Evolutionary conservation across 2,888 invertebrate genomes (phyloP).

Genomic region (Scelioninae gen. 1): DNA sequence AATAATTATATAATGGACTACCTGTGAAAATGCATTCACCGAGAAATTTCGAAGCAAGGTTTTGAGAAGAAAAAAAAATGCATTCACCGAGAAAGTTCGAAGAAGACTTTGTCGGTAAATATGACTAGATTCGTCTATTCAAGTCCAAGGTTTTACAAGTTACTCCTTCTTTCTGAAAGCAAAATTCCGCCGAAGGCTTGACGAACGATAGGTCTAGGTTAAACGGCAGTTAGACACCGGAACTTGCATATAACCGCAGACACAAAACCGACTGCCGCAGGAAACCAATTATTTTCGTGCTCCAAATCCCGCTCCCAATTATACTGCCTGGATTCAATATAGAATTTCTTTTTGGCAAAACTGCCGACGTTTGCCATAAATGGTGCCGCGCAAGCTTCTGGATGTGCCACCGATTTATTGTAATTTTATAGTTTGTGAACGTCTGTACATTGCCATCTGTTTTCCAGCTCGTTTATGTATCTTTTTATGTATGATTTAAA

Average conservation of each 20-base stretch:
- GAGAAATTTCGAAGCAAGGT: neutral
- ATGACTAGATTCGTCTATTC: conserved; percentile 27
- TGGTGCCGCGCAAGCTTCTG: conserved; percentile 42
- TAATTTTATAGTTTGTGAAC: conserved; percentile 48
- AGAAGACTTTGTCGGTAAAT: conserved; percentile 7
- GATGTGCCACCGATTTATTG: conserved; percentile 43
- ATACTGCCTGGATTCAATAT: conserved; percentile 70
- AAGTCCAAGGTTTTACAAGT: conserved; percentile 58
- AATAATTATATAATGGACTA: neutral
- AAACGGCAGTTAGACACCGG: conserved; percentile 74
- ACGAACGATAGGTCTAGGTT: conserved; percentile 76
- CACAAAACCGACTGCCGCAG: conserved; percentile 70
- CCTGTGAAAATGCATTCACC: conserved; percentile 6
- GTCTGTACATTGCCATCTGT: conserved; percentile 17
- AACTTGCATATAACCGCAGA: conserved; percentile 70
- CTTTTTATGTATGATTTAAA: conserved; percentile 4
- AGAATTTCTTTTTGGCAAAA: conserved; percentile 64
- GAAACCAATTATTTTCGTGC: conserved; percentile 82
- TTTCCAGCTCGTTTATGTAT: neutral
- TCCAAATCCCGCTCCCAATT: conserved; percentile 82
- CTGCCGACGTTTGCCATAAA: conserved; percentile 66
- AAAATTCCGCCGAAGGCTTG: conserved; percentile 63
- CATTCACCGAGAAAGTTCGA: no score
- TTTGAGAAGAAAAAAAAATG: neutral
- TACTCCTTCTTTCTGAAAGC: conserved; percentile 26